Base-by-base conservation (phyloP, 2,888 invertebrate genomes). In the Esperia sulphurella region DNA sequence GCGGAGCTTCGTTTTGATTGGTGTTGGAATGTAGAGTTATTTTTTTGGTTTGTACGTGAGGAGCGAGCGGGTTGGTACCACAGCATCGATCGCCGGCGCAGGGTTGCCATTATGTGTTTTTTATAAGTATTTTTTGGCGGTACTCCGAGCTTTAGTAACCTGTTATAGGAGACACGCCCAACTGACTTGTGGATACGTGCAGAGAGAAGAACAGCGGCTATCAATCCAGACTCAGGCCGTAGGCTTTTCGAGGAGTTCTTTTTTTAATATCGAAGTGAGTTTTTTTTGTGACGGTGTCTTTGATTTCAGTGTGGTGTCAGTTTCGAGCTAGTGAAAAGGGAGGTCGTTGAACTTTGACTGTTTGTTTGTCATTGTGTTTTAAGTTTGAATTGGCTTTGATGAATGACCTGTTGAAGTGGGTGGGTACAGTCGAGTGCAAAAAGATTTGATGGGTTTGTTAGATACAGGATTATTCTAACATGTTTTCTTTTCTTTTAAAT, bases 81-180 rank as follows among this genome's bases (percentile, higher is more conserved):
- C 62, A 61, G 73, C 68, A 88, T 89, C 86, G 89, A 89, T 89
- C 80, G 84, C 70, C 77, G 75, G 76, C 76, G 76, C 81, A 76
- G 76, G 76, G 79, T 79, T 81, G 78, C 87, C 84, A 89, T 89
- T 88, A 89, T 80, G 79, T 85, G 82, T 88, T 85, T 88, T 88
- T 87, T 86, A 87, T 88, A 83, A 83, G 75, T 84, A 87, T 86
- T 88, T 88, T 89, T 89, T 86, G 87, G 85, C 83, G 83, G 80
- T 75, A 65, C 78, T 73, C 73, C 63, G 78, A 78, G 74, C 83
- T 82, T 80, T 81, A 71, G 82, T 84, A 88, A 88, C 88, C 87
- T 85, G 89, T 88, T 85, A 79, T 76, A 49, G 65, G 65, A 53
- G 75, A 85, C 88, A 79, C 89, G 89, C 89, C 89, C 87, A 71